phyloP scores from a whole-genome alignment of 2,113 vertebrate genomes.

The Aspidoscelis tigris region DNA sequence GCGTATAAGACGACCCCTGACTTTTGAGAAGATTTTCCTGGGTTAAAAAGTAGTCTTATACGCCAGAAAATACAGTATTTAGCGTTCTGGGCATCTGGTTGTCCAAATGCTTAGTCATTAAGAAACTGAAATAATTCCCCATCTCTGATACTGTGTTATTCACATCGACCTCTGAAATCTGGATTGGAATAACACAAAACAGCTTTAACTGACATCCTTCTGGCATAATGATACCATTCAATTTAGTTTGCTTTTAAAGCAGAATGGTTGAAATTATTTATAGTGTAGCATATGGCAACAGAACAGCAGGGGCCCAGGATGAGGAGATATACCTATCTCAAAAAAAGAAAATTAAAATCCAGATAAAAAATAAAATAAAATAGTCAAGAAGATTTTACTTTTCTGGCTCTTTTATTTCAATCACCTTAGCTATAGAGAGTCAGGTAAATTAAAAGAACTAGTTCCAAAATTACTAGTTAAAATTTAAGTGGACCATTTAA shows the following conservation, averaged over 20 bases:
- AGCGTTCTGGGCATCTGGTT: background rate
- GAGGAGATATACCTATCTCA: no score
- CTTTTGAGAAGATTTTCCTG: no score
- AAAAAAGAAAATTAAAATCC: background rate
- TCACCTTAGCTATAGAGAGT: no score
- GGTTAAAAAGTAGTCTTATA: no score
- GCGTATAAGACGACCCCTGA: no score
- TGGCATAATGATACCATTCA: background rate
- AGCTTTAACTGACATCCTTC: slow-evolving; percentile 6
- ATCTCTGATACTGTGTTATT: background rate
- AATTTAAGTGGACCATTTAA: no score
- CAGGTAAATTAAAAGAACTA: no score
- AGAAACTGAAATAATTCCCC: background rate
- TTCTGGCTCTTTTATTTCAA: no score
- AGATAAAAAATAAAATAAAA: background rate
- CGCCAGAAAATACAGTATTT: background rate
- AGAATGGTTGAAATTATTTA: background rate
- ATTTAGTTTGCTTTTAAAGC: slow-evolving; percentile 37
- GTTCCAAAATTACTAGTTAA: no score
- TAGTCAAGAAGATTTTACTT: no score
- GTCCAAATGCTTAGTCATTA: background rate
- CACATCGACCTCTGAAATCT: background rate
- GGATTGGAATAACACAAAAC: background rate
- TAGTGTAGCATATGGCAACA: slow-evolving; percentile 14
- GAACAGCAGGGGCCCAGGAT: background rate